Conservation (phyloP, 2,797 vertebrate species). For the Galaxias olidus region DNA sequence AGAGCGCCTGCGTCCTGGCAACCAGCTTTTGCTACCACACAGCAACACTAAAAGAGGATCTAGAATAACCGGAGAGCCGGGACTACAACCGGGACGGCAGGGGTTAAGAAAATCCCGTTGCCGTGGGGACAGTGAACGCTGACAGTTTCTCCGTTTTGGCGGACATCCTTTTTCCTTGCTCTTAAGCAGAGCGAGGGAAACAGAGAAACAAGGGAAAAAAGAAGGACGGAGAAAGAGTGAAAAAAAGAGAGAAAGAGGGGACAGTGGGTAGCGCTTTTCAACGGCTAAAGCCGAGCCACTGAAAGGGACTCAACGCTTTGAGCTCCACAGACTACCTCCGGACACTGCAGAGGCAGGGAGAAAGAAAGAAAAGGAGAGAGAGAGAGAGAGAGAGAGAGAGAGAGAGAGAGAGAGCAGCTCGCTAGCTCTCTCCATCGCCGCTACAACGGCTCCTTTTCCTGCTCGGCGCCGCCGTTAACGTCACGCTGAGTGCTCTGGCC, state of each 20-base stretch:
- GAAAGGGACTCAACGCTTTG: conserved; percentile 75
- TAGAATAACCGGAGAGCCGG: conserved; percentile 55
- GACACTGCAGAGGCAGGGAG: conserved; percentile 70
- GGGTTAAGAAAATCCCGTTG: conserved; percentile 62
- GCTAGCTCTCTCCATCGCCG: conserved; percentile 72
- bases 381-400: conserved; percentile 26
- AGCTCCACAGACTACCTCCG: conserved; percentile 76
- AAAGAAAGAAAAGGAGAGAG: conserved; percentile 42
- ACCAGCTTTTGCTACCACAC: conserved; percentile 66
- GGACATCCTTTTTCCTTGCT: conserved; percentile 21
- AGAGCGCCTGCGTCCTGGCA: conserved; percentile 68
- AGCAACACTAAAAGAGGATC: conserved; percentile 59
- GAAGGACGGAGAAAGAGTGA: conserved; percentile 29
- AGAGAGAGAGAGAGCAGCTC: conserved; percentile 55
- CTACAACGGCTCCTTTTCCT: conserved; percentile 72
- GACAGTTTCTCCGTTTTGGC: conserved; percentile 42
- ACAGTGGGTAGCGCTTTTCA: conserved; percentile 69
- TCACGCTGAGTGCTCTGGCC: conserved; percentile 66
- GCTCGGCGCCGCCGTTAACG: conserved; percentile 71
- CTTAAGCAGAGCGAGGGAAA: conserved; percentile 51
- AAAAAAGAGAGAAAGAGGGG: conserved; percentile 12
- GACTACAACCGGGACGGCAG: conserved; percentile 40
- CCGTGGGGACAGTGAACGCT: conserved; percentile 51
- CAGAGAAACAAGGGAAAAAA: conserved; percentile 21
- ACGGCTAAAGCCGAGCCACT: conserved; percentile 60